Evolutionary conservation across 2,113 vertebrate species (phyloP).

Genomic region (Daboia siamensis): DNA sequence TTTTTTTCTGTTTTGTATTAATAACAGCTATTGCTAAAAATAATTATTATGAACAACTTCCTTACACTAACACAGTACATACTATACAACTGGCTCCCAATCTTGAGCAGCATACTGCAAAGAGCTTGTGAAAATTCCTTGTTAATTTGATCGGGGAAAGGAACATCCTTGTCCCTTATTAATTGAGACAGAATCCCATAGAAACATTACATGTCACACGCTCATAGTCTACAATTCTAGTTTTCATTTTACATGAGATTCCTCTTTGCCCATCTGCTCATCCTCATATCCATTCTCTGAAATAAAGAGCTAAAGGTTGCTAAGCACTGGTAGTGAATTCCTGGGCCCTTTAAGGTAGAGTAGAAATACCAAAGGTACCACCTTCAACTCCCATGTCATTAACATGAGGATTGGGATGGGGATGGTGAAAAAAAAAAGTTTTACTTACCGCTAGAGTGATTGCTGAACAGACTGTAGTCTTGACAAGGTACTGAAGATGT

Average conservation of each 20-base stretch:
- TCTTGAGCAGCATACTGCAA: not conserved
- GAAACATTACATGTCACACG: not conserved
- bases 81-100: not conserved
- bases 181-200: not conserved
- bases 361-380: not conserved
- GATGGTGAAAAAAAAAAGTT: not conserved
- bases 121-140: not conserved
- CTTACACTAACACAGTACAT: not conserved
- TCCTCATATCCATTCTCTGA: not conserved
- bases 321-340: not conserved
- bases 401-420: not conserved
- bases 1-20: not conserved
- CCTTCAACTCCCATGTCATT: not conserved
- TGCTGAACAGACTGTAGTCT: not conserved
- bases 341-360: not conserved
- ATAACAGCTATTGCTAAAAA: not conserved
- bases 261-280: not conserved
- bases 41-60: not conserved
- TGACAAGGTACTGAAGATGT: not conserved
- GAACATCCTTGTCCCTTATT: not conserved
- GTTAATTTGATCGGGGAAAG: not conserved
- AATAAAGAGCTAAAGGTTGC: not conserved
- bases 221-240: not conserved
- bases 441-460: not conserved
- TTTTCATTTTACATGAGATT: not conserved